phyloP scores from a whole-genome alignment of 2,113 vertebrate species.

The Choloepus hoffmanni region DNA sequence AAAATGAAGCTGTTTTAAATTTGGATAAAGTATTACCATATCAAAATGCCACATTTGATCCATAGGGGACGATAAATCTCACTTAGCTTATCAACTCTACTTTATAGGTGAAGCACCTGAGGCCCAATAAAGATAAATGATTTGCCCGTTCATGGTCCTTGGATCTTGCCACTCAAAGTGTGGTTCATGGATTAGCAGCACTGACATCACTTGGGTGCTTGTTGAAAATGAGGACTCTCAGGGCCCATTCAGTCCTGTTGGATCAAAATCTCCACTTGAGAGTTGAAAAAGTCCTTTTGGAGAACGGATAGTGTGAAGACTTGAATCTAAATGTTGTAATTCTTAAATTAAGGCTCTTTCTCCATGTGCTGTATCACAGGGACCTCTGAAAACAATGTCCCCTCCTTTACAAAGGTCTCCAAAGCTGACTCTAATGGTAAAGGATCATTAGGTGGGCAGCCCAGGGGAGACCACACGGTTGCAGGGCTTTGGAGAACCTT shows the following conservation, averaged over 20 bases:
- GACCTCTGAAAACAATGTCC: neutral
- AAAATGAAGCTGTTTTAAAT: constrained; percentile 14
- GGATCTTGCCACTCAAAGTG: neutral
- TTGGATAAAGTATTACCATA: neutral
- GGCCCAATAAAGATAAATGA: neutral
- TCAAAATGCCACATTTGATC: neutral
- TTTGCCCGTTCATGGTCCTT: neutral
- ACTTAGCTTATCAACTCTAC: neutral
- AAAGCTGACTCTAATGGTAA: neutral
- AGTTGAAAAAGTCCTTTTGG: neutral
- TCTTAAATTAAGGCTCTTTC: neutral
- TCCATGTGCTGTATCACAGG: neutral
- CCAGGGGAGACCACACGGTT: neutral
- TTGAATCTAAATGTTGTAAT: neutral
- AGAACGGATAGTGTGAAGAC: neutral
- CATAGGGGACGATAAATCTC: neutral
- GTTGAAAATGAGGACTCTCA: neutral
- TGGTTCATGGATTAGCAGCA: too few relatives aligned
- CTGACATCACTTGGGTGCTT: neutral
- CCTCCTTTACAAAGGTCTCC: neutral
- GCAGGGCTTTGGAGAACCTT: neutral
- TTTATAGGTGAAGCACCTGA: neutral
- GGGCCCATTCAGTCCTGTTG: neutral
- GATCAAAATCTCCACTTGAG: neutral
- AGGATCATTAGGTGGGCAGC: neutral